Conservation (phyloP, 2,797 vertebrate genomes). For the Alfaro cultratus region DNA sequence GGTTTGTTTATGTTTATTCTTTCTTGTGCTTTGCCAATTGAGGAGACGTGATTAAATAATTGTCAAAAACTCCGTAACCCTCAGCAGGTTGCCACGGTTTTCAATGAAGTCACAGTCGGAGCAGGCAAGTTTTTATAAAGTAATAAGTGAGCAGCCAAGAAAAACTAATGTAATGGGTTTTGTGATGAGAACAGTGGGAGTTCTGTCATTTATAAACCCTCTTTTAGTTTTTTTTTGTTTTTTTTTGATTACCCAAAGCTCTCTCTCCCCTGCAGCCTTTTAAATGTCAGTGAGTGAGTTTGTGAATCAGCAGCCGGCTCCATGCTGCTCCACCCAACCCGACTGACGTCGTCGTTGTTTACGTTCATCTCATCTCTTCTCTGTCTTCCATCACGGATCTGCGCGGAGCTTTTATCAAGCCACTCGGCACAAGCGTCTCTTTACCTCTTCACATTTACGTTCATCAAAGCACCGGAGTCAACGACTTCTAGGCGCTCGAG, state of each 20-base stretch:
- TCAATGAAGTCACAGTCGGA: constrained; percentile 2
- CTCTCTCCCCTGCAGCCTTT: neutral
- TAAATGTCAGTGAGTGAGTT: constrained; percentile 1
- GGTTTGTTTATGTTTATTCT: neutral
- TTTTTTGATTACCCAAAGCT: neutral
- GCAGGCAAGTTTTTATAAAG: neutral
- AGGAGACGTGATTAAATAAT: constrained; percentile 10
- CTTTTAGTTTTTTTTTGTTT: neutral
- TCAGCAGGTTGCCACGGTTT: constrained; percentile 16
- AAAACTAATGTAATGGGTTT: constrained; percentile 9
- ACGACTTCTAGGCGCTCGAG: constrained; percentile 50
- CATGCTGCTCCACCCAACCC: neutral
- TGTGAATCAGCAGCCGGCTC: neutral
- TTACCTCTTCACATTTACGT: constrained; percentile 49
- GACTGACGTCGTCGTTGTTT: neutral
- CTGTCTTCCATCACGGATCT: constrained; percentile 19
- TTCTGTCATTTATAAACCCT: constrained; percentile 2
- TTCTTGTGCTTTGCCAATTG: neutral
- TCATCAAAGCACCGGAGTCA: constrained; percentile 55
- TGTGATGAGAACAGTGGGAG: constrained; percentile 19
- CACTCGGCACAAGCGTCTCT: constrained; percentile 53
- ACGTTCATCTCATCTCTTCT: neutral
- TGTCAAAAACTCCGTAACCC: constrained; percentile 7
- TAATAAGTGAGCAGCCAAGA: neutral
- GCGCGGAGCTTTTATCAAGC: constrained; percentile 24